These are phyloP conservation scores for Melanostigma gelatinosum DNA, from an alignment of 2,113 vertebrate genomes.

Conservation along the genomic window DNA sequence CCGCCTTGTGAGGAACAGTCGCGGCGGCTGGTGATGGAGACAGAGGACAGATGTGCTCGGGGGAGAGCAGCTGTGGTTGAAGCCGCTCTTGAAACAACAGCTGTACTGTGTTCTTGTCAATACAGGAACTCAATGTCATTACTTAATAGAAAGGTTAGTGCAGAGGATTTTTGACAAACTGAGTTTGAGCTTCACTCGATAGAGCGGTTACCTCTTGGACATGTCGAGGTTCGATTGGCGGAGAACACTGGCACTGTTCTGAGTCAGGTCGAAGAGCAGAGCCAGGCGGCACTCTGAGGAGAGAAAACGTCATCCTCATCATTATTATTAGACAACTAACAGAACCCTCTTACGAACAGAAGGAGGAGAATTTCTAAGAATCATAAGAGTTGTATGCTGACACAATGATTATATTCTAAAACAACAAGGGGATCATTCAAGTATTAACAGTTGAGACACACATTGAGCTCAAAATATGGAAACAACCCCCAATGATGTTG, in stretches of 20 bases:
- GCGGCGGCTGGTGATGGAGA: too few species aligned
- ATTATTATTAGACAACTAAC: neutral
- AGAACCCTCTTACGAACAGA: neutral
- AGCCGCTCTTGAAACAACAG: too few species aligned
- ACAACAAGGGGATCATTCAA: neutral
- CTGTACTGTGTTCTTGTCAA: neutral
- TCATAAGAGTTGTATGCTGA: neutral
- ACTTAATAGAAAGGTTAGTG: neutral
- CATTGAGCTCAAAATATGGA: neutral
- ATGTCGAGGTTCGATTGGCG: conserved; percentile 60
- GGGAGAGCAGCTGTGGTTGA: too few species aligned
- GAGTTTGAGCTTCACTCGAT: neutral
- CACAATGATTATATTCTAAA: neutral
- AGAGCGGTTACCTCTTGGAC: conserved; percentile 81
- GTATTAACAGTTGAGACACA: neutral
- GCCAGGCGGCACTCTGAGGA: conserved; percentile 86
- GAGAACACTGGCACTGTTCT: conserved; percentile 70
- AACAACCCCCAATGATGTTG: neutral
- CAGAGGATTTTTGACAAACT: too few species aligned
- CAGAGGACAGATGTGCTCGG: too few species aligned
- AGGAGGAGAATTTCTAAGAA: neutral
- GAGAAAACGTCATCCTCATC: conserved; percentile 32
- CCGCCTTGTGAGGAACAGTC: too few species aligned
- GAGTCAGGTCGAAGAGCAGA: conserved; percentile 85
- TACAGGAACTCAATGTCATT: neutral